phyloP scores from a whole-genome alignment of 2,888 invertebrate genomes.

The Lymantria dispar region DNA sequence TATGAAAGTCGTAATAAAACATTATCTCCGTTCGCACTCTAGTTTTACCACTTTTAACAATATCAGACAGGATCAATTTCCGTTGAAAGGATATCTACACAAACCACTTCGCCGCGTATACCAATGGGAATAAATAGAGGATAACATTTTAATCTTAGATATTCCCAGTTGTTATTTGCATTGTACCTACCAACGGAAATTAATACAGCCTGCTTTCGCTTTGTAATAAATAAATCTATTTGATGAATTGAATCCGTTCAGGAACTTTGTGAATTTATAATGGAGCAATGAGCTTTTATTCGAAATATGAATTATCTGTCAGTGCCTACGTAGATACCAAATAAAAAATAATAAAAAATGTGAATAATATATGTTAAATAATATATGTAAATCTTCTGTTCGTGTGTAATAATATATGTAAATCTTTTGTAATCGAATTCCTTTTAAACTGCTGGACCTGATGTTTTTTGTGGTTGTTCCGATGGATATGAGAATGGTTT shows the following conservation, averaged over 20 bases:
- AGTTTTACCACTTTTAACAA: constrained; percentile 9
- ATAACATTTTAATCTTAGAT: constrained; percentile 36
- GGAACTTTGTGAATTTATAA: constrained; percentile 22
- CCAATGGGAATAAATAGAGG: constrained; percentile 22
- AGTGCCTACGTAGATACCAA: too few species aligned
- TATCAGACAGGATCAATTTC: constrained; percentile 20
- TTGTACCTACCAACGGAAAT: constrained; percentile 23
- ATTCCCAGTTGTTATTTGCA: constrained; percentile 31
- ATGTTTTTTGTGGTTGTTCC: too few species aligned
- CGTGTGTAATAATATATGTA: too few species aligned
- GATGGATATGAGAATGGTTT: too few species aligned
- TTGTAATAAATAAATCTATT: constrained; percentile 28
- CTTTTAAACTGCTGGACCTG: too few species aligned
- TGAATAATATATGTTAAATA: too few species aligned
- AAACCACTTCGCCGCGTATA: constrained; percentile 22
- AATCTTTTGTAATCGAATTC: too few species aligned
- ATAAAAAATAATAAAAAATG: too few species aligned
- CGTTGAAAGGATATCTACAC: constrained; percentile 25
- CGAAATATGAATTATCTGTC: too few species aligned
- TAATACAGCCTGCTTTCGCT: constrained; percentile 24
- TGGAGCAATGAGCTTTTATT: constrained; percentile 1
- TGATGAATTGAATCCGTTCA: constrained; percentile 25
- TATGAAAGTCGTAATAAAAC: too few species aligned
- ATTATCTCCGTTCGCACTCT: background rate
- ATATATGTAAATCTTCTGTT: too few species aligned